Base-by-base conservation (phyloP, 2,888 invertebrate genomes). In the Epiperipatus broadwayi region DNA sequence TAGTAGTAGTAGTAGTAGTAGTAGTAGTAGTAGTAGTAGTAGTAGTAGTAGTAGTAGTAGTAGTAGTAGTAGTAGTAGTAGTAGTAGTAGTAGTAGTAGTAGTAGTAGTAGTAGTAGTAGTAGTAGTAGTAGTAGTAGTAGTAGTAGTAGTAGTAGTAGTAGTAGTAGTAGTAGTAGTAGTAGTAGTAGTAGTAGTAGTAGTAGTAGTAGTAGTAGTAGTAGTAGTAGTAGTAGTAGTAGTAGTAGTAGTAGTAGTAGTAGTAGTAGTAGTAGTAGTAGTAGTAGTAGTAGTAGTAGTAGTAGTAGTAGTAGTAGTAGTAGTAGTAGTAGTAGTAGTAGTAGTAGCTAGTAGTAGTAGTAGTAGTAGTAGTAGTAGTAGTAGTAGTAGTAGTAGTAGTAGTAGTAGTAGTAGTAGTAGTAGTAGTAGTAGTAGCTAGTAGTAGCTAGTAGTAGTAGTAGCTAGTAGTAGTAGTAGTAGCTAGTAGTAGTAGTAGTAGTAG, bases 1-100 rank as follows among this genome's bases (percentile, higher is more conserved):
- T 25, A 25, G 25, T 25, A 25, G 25, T 25, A 25, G 25, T n/a
- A 25, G n/a, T 8, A 7, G n/a, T 25, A 25, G 7, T 25, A 25
- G n/a, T 25, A 25, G n/a, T 25, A 25, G n/a, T 25, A 25, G n/a
- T 25, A 25, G n/a, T 25, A 25, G n/a, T 25, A 25, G n/a, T 25
- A 25, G n/a, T 25, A 25, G n/a, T 25, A 25, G n/a, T 25, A 25
- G n/a, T 25, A 25, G n/a, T 25, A 25, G n/a, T 25, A 25, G n/a
- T 25, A 25, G n/a, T 25, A 25, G n/a, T 25, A 25, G n/a, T 25
- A 25, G n/a, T 25, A 25, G n/a, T 25, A 25, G n/a, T 25, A 25
- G n/a, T 25, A 25, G 25, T 25, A n/a, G 25, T 25, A n/a, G 25
- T 25, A n/a, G 7, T 25, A n/a, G 25, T 25, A 25, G 25, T 25